Base-by-base conservation (phyloP, 1,140 invertebrate genomes). In the Tetramorium simillimum region DNA sequence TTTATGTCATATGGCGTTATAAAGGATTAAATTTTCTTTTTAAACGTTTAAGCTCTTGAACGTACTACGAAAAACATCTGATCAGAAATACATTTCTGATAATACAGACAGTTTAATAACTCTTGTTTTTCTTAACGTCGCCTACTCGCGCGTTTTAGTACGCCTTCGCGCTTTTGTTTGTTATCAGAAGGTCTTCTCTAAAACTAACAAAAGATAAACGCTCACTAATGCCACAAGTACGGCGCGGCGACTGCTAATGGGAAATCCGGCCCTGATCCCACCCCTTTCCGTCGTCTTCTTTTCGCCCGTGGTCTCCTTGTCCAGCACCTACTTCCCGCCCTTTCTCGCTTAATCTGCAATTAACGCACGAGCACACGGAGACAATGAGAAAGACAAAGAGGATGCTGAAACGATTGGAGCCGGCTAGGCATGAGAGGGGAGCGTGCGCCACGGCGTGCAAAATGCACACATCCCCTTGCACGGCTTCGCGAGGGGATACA, bases 341-440 rank as follows among this genome's bases (percentile, higher is more conserved):
- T 46, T 33, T 65, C 51, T 62, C 37, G 37, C 33, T 24, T 24
- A 70, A 40, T 24, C 21, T 40, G 65, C 46, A 65, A 81, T 81
- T 81, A 70, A 81, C 78, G 78, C 78, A 70, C 65, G 78, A 81
- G 33, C 65, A 70, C 63, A n/a, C 49, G 49, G 78, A 81, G 78
- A 81, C 78, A 70, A 81, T 70, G 63, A 70, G 49, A 81, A 70
- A 70, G 78, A 81, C 49, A 81, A 81, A 81, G 65, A 81, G 78
- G 51, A 56, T 3, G 60, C 18, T 70, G 65, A 80, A 67, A 80
- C 60, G 76, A 65, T 70, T 70, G 77, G 18, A 80, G 49, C 49
- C 37, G 78, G 37, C 56, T 9, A 70, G 37, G 63, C 77, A 53
- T 40, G 63, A 56, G 46, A 46, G 43, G 78, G 37, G 65, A n/a